phyloP scores from a whole-genome alignment of 92 coral and sea anemone species.

The Muricea muricata region DNA sequence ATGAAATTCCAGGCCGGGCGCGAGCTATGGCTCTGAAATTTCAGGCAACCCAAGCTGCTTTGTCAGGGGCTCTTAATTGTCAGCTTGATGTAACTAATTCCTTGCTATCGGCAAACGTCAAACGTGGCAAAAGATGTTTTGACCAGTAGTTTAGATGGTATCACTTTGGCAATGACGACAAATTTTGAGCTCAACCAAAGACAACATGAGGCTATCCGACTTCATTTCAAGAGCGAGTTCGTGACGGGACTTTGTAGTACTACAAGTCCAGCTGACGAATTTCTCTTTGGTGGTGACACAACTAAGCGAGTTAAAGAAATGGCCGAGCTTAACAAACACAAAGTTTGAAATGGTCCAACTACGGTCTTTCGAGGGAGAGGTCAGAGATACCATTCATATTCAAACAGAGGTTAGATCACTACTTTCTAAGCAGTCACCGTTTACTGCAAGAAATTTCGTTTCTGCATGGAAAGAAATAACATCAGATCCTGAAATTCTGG shows the following conservation, averaged over 20 bases:
- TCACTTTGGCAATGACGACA: conserved; percentile 52
- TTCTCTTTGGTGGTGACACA: conserved; percentile 61
- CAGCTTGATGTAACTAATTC: conserved; percentile 58
- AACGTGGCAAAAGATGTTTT: conserved; percentile 48
- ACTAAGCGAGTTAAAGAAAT: conserved; percentile 63
- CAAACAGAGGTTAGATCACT: not conserved
- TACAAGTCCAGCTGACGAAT: conserved; percentile 58
- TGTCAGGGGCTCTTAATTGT: conserved; percentile 45
- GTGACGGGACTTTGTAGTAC: conserved; percentile 65
- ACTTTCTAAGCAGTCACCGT: conserved; percentile 30
- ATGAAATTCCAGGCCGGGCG: conserved; percentile 15
- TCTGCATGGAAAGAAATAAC: conserved; percentile 49
- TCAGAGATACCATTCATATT: conserved; percentile 33
- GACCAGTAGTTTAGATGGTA: conserved; percentile 57
- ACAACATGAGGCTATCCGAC: conserved; percentile 56
- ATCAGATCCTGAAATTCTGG: conserved; percentile 51
- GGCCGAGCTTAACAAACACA: conserved; percentile 51
- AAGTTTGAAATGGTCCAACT: conserved; percentile 46
- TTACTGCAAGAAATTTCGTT: conserved; percentile 51
- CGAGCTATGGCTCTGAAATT: not conserved
- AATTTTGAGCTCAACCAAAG: conserved; percentile 55
- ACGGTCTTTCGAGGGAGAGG: conserved; percentile 16
- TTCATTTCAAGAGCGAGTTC: conserved; percentile 56
- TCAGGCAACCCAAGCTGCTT: conserved; percentile 27
- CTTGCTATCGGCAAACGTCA: conserved; percentile 31